These are phyloP conservation scores for Erythrocercus mccallii DNA, from an alignment of 2,113 vertebrate genomes.

Conservation along the genomic window DNA sequence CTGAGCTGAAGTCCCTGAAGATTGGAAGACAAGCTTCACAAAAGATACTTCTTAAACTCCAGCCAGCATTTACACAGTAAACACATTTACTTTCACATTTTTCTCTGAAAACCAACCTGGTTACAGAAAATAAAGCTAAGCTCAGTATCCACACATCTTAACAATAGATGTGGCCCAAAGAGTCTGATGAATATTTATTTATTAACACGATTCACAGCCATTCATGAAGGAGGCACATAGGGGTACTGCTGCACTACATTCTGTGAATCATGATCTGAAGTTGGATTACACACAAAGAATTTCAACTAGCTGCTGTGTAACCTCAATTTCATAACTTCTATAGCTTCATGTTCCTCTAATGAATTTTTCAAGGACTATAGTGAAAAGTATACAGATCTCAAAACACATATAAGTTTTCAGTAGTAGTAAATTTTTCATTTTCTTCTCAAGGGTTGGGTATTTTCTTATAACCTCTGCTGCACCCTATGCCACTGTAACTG, in stretches of 20 bases:
- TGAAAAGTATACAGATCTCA: background rate
- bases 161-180: background rate
- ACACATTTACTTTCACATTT: background rate
- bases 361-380: background rate
- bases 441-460: background rate
- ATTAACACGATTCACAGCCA: background rate
- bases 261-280: background rate
- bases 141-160: background rate
- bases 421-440: background rate
- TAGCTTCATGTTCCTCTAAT: background rate
- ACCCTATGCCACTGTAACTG: background rate
- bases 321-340: background rate
- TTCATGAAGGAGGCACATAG: background rate
- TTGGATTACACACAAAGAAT: background rate
- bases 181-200: background rate
- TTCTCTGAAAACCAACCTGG: background rate
- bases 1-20: background rate
- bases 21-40: constrained; percentile 7
- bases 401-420: background rate
- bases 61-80: background rate
- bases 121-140: constrained; percentile 7
- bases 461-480: background rate
- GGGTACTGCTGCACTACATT: background rate
- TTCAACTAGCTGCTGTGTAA: background rate
- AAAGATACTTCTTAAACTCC: background rate